Base-by-base conservation (phyloP, 1,140 invertebrate species). In the Micrasema minimum region DNA sequence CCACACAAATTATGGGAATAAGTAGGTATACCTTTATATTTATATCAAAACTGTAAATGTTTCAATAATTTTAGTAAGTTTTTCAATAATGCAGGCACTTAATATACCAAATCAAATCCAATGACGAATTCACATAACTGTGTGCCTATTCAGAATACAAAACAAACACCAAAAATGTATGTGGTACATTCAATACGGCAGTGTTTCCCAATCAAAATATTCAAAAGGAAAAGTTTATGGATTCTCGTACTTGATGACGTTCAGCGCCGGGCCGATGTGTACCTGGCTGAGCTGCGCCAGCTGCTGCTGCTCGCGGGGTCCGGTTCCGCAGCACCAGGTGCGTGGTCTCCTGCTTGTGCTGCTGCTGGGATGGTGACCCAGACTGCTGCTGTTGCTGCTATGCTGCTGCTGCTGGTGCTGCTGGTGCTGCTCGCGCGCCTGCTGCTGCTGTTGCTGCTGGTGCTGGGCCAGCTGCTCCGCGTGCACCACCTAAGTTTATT, bases 221-320 rank as follows among this genome's bases (percentile, higher is more conserved):
- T 7, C 3, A 31, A 7, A 7, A 4, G 26, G 26, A 31, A 31
- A 4, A 7, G 7, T 31, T 31, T 31, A 4, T 31, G 26, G 2
- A 31, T 7, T 75, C 65, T 75, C 74, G 26, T 75, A 75, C 66
- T 75, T 75, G 59, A 75, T 72, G 31, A 75, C 74, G 26, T 75
- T 69, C n/a, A n/a, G 26, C 41, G 38, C 69, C 0, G 70, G 65
- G 16, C 70, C 74, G 51, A 75, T 50, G 38, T 75, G 74, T 7
- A 75, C 67, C 46, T 75, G 74, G 18, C 43, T 59, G 11, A 75
- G 66, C 35, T 74, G 72, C 26, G 73, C 48, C 12, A 75, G 41
- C 35, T 71, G 69, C 37, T 69, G 59, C 22, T 18, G 50, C 46
- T 57, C 10, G 38, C 64, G 20, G 57, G 4, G 57, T 26, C 16